phyloP scores from a whole-genome alignment of 35 echinoderm and acorn worm genomes.

The Anneissia japonica region DNA sequence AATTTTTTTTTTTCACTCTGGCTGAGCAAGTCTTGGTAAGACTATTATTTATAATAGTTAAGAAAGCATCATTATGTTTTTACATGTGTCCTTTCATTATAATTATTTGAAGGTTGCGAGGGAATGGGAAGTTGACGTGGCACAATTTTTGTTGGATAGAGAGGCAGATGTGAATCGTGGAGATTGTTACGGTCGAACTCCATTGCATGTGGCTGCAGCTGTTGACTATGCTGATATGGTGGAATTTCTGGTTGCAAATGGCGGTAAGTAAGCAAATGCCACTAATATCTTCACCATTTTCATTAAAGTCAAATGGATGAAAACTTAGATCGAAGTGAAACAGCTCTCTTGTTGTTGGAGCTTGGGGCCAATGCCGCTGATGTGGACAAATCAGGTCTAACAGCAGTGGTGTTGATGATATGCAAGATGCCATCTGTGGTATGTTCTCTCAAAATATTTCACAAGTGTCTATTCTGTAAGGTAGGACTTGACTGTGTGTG shows the following conservation, averaged over 20 bases:
- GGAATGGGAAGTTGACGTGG: constrained; percentile 84
- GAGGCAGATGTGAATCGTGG: constrained; percentile 59
- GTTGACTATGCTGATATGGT: constrained; percentile 92
- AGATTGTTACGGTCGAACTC: constrained; percentile 61
- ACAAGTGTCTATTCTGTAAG: too few relatives aligned
- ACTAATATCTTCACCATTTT: too few relatives aligned
- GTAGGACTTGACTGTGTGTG: too few relatives aligned
- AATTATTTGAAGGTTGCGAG: constrained; percentile 46
- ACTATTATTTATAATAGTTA: constrained; percentile 36
- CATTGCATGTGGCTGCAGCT: constrained; percentile 81
- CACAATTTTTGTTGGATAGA: constrained; percentile 61
- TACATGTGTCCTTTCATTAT: not conserved
- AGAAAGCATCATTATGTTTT: not conserved
- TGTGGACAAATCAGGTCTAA: constrained; percentile 56
- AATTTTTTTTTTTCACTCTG: not conserved
- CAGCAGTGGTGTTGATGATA: constrained; percentile 72
- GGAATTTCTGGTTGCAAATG: constrained; percentile 41
- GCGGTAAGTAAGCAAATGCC: constrained; percentile 30
- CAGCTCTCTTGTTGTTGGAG: constrained; percentile 63
- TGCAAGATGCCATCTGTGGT: constrained; percentile 96
- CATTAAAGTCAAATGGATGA: not conserved
- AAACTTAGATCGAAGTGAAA: constrained; percentile 89
- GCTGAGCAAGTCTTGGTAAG: not conserved
- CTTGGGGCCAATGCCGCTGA: constrained; percentile 74
- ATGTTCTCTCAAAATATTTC: constrained; percentile 37